A percentile compares a stretch with the other conserved stretches of the same genome.
These are phyloP conservation scores for Ennomos quercinarius DNA, from an alignment of 2,888 invertebrate genomes.

Conservation along the genomic window DNA sequence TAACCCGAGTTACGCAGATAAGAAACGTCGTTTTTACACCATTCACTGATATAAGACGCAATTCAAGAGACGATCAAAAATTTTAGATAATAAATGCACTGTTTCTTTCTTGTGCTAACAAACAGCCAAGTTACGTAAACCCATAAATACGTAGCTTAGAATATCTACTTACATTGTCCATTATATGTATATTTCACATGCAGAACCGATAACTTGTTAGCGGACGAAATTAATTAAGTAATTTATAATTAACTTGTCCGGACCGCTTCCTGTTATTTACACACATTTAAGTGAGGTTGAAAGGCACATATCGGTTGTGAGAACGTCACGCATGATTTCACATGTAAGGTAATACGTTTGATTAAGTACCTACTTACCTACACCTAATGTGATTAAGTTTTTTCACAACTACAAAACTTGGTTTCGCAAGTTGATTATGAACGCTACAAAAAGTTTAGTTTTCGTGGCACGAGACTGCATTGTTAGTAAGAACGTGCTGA, in stretches of 20 bases:
- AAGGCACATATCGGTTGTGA: slow-evolving; percentile 23
- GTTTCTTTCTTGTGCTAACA: slow-evolving; percentile 56
- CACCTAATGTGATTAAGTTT: slow-evolving; percentile 34
- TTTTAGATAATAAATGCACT: slow-evolving; percentile 32
- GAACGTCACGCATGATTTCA: slow-evolving; percentile 33
- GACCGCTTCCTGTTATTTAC: slow-evolving; percentile 41
- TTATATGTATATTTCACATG: background rate
- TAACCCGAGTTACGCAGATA: slow-evolving; percentile 32
- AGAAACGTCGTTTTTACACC: slow-evolving; percentile 2
- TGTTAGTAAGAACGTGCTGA: slow-evolving; percentile 39
- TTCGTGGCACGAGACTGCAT: slow-evolving; percentile 31
- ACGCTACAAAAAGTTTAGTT: slow-evolving; percentile 13
- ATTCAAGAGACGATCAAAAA: background rate
- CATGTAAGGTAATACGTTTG: slow-evolving; percentile 36
- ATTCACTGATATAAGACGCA: slow-evolving; percentile 6
- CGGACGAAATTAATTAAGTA: slow-evolving; percentile 58
- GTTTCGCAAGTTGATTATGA: slow-evolving; percentile 34
- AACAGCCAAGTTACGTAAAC: slow-evolving; percentile 37
- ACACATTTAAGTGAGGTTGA: slow-evolving; percentile 26
- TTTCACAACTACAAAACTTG: slow-evolving; percentile 27
- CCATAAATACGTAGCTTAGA: background rate
- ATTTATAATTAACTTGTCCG: slow-evolving; percentile 47
- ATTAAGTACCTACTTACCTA: slow-evolving; percentile 28
- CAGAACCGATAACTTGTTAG: slow-evolving; percentile 38
- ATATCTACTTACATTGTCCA: background rate